Percentiles rank a stretch among this genome's conserved stretches.
These are phyloP conservation scores for Cosmia trapezina DNA, from an alignment of 2,888 invertebrate genomes.

Conservation along the genomic window DNA sequence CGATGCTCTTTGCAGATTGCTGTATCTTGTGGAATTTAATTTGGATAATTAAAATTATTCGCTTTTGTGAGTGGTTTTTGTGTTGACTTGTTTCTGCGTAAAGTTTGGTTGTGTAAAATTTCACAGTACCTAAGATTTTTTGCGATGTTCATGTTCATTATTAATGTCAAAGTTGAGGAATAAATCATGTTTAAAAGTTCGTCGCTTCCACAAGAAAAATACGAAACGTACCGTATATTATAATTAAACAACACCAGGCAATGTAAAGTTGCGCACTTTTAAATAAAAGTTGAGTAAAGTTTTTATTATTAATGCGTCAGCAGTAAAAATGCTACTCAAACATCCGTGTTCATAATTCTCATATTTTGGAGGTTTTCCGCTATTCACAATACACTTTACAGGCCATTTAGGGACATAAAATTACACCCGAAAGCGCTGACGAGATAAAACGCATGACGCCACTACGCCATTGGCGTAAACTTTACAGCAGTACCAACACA, in stretches of 20 bases:
- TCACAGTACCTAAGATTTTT: slow-evolving; percentile 1
- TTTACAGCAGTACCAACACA: slow-evolving; percentile 52
- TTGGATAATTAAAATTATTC: slow-evolving; percentile 36
- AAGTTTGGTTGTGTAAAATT: not conserved
- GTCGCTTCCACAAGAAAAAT: slow-evolving; percentile 18
- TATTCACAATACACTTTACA: slow-evolving; percentile 35
- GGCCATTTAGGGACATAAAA: slow-evolving; percentile 38
- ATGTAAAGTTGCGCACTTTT: slow-evolving; percentile 34
- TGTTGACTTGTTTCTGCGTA: not conserved
- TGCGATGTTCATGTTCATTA: slow-evolving; percentile 8
- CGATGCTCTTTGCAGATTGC: slow-evolving; percentile 53
- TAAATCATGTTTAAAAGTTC: slow-evolving; percentile 32
- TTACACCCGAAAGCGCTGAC: slow-evolving; percentile 36
- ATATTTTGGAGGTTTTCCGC: slow-evolving; percentile 15
- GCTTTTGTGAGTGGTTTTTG: not conserved
- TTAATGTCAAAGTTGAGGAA: slow-evolving; percentile 19
- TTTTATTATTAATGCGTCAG: slow-evolving; percentile 19
- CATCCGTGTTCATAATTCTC: slow-evolving; percentile 9
- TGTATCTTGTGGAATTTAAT: slow-evolving; percentile 29
- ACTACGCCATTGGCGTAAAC: slow-evolving; percentile 32
- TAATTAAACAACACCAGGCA: slow-evolving; percentile 19
- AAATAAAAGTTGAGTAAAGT: slow-evolving; percentile 20
- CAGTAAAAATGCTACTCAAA: slow-evolving; percentile 8
- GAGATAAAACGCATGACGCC: slow-evolving; percentile 41
- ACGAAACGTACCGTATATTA: slow-evolving; percentile 13